Percentiles rank a stretch among this genome's conserved stretches.
Conservation (phyloP, 2,797 vertebrate species). For the Sebastiscus tertius region DNA sequence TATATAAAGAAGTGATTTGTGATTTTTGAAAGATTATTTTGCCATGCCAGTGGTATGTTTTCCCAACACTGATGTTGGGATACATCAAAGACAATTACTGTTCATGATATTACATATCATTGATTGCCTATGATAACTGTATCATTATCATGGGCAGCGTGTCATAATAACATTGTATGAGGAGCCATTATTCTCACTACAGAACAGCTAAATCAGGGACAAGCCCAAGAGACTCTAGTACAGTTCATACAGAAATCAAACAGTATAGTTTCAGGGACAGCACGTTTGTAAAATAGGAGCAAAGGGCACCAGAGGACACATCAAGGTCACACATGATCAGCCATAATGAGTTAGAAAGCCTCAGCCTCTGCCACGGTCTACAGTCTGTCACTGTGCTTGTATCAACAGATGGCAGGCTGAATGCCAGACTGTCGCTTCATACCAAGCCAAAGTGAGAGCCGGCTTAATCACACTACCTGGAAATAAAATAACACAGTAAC, state of each 20-base stretch:
- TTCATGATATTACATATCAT: background rate
- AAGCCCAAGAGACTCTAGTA: background rate
- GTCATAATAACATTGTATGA: background rate
- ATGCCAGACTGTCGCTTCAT: conserved; percentile 40
- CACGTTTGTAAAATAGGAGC: conserved; percentile 14
- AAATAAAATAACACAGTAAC: conserved; percentile 41
- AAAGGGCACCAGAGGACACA: conserved; percentile 42
- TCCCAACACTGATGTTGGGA: background rate
- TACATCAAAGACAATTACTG: background rate
- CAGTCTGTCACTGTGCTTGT: conserved; percentile 43
- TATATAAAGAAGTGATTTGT: background rate
- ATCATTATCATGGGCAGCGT: background rate
- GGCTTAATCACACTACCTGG: conserved; percentile 49
- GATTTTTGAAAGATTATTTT: background rate
- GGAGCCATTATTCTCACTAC: background rate
- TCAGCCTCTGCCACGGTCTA: conserved; percentile 19
- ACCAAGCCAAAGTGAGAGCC: conserved; percentile 33
- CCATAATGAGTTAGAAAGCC: conserved; percentile 49
- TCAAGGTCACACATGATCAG: conserved; percentile 60
- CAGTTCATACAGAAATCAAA: background rate
- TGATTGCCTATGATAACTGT: background rate
- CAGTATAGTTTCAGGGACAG: background rate
- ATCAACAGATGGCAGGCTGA: conserved; percentile 34
- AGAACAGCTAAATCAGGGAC: background rate
- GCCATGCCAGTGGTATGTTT: background rate